Conservation (phyloP, 1,140 invertebrate species). For the Brachionus rubens region DNA sequence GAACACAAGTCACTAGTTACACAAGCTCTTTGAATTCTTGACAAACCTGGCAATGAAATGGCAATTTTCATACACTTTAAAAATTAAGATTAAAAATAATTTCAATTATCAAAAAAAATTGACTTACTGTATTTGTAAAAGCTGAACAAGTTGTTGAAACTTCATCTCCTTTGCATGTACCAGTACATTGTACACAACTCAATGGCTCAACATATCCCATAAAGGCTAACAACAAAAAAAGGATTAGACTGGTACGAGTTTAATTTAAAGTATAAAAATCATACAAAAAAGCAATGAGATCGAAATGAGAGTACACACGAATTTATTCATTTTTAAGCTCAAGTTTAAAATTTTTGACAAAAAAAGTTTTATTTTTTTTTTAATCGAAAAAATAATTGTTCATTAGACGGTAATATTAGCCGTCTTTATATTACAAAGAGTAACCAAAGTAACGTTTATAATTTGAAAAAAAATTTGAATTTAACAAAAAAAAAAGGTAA, state of each 20-base stretch:
- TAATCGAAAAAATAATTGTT: too few relatives aligned
- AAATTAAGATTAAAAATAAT: background rate
- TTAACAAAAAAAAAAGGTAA: too few relatives aligned
- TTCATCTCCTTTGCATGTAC: background rate
- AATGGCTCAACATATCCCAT: background rate
- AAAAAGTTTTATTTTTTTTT: too few relatives aligned
- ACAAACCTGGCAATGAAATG: background rate
- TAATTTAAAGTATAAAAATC: too few relatives aligned
- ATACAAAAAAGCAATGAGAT: too few relatives aligned
- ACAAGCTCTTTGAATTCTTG: background rate
- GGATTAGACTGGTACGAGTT: background rate
- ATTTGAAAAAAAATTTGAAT: too few relatives aligned
- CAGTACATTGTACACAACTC: conserved; percentile 22
- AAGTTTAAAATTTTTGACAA: too few relatives aligned
- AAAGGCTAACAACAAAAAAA: background rate
- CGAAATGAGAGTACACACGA: too few relatives aligned
- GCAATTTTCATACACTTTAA: conserved; percentile 26
- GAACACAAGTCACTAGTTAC: conserved; percentile 2
- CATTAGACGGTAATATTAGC: too few relatives aligned
- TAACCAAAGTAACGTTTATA: too few relatives aligned
- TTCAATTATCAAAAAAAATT: background rate
- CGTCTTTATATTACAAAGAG: too few relatives aligned
- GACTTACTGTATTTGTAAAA: background rate
- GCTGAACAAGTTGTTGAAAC: background rate
- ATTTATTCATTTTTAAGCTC: too few relatives aligned